Evolutionary conservation across 2,797 vertebrate genomes (phyloP).

Genomic region (Valencia hispanica): DNA sequence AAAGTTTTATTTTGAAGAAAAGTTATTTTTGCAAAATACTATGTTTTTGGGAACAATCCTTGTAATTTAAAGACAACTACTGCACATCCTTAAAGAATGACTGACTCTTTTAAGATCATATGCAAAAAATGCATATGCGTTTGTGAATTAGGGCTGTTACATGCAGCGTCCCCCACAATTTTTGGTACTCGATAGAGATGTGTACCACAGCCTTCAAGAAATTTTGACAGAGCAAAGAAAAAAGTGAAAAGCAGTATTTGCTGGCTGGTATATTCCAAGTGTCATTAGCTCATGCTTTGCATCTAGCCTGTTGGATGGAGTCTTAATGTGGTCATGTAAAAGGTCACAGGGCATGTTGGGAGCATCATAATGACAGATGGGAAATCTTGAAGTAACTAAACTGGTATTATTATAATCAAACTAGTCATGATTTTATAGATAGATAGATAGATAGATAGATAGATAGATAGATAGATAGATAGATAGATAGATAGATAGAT

Average conservation of each 20-base stretch:
- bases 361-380: neutral
- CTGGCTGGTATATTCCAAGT: neutral
- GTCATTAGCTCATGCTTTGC: neutral
- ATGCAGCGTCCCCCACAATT: neutral
- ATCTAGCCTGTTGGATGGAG: neutral
- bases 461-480: too few relatives aligned
- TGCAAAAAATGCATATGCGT: neutral
- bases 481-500: too few relatives aligned
- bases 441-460: too few relatives aligned
- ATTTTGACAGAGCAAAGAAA: neutral
- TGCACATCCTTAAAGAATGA: neutral
- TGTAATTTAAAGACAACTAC: neutral
- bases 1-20: neutral
- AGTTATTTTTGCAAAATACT: neutral
- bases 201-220: neutral
- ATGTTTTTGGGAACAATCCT: neutral
- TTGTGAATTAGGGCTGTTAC: neutral
- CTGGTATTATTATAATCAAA: too few relatives aligned
- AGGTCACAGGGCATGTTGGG: neutral
- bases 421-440: too few relatives aligned
- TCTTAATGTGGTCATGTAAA: neutral
- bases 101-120: neutral
- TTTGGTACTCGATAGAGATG: neutral
- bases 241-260: neutral
- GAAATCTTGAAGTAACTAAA: neutral